Conservation (phyloP, 2,113 vertebrate genomes). For the Malaclemys terrapin region DNA sequence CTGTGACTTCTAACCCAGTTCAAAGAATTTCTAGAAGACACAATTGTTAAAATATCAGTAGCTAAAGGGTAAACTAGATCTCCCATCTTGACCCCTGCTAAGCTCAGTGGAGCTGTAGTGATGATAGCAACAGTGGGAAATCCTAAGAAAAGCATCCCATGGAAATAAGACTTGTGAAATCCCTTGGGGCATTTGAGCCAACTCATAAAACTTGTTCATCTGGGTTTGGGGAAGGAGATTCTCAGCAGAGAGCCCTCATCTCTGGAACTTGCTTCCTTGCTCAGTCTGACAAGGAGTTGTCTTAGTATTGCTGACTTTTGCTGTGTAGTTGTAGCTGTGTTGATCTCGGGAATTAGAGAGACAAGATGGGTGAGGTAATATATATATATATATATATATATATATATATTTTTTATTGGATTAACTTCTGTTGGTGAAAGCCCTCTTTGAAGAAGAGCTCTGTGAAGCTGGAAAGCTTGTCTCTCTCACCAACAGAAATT, state of each 20-base stretch:
- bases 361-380: no score
- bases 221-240: background rate
- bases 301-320: background rate
- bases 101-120: background rate
- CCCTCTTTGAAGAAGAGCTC: no score
- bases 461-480: no score
- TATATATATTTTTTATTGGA: no score
- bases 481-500: no score
- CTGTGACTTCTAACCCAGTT: background rate
- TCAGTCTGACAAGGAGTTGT: background rate
- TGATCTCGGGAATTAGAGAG: no score
- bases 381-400: no score
- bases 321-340: background rate
- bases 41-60: accelerated
- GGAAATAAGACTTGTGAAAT: accelerated
- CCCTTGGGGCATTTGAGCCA: background rate
- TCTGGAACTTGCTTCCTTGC: background rate
- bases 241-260: background rate
- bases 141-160: accelerated
- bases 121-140: background rate
- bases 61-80: background rate
- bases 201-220: background rate
- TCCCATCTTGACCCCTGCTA: no score
- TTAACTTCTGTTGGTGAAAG: no score
- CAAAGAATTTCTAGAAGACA: background rate